phyloP scores from a whole-genome alignment of 2,888 invertebrate species.

The Ernsta delagoae region DNA sequence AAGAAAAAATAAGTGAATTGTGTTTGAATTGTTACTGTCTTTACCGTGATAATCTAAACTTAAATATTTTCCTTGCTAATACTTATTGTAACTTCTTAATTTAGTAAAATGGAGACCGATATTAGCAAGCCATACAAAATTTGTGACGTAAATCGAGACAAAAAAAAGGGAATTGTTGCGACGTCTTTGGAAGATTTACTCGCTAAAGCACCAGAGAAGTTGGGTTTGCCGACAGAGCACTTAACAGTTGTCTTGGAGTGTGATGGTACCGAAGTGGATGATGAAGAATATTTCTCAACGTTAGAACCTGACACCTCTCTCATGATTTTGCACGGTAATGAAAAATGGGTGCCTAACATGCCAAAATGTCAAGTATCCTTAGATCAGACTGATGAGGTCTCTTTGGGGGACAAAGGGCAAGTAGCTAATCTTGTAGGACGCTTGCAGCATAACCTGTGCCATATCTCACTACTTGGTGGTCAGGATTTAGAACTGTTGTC shows the following conservation, averaged over 20 bases:
- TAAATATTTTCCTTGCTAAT: background rate
- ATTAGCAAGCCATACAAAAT: slow-evolving; percentile 90
- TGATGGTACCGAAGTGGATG: slow-evolving; percentile 96
- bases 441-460: slow-evolving; percentile 92
- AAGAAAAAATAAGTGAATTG: background rate
- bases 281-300: slow-evolving; percentile 95
- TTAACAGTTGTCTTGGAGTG: slow-evolving; percentile 94
- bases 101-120: slow-evolving; percentile 82
- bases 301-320: slow-evolving; percentile 94
- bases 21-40: slow-evolving; percentile 18
- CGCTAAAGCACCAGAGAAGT: slow-evolving; percentile 90
- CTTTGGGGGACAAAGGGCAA: slow-evolving; percentile 82
- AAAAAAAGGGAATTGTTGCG: slow-evolving; percentile 93
- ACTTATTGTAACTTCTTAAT: background rate
- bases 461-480: slow-evolving; percentile 93
- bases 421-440: slow-evolving; percentile 91
- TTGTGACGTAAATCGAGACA: slow-evolving; percentile 91
- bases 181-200: slow-evolving; percentile 91
- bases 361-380: slow-evolving; percentile 86
- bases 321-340: slow-evolving; percentile 91
- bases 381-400: slow-evolving; percentile 85
- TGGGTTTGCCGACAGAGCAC: slow-evolving; percentile 86
- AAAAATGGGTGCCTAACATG: slow-evolving; percentile 89
- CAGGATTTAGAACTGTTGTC: slow-evolving; percentile 93
- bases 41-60: background rate